Base-by-base conservation (phyloP, 1,140 invertebrate genomes). In the Brachionus koreanus region DNA sequence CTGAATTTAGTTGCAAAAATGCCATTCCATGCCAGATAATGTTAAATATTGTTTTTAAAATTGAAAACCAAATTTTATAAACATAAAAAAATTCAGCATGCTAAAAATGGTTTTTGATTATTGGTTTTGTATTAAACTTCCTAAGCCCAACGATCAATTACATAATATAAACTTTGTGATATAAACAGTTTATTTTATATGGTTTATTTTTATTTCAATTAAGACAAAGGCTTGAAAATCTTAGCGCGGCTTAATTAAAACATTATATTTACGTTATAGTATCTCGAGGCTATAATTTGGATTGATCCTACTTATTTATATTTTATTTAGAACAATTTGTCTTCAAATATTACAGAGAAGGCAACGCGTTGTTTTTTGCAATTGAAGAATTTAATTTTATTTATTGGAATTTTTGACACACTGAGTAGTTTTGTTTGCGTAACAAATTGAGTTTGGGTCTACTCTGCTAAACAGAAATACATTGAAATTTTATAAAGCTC, bases 141-240 rank as follows among this genome's bases (percentile, higher is more conserved):
- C 49, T 57, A 57, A 57, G 49, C 49, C 49, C 49, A 57, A 57
- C 49, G 49, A 57, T 57, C 49, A 57, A 57, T 57, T 57, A 57
- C 49, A 57, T 57, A 57, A 57, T 23, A 57, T 57, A 57, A 57
- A 57, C 49, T 57, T 57, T 57, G 49, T 57, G 49, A 57, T 57
- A 57, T 57, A 57, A 57, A 57, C 49, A 57, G 49, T 57, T 57
- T 57, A 57, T 57, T 57, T 57, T 57, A 57, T 57, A 57, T 57
- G 49, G 49, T 57, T 57, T 57, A 57, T 57, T 57, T 57, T 57
- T 25, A 19, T 57, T 57, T 57, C 49, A 57, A 57, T 57, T 57
- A 57, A 57, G 49, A 57, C 49, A 57, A 57, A 57, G 49, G 19
- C 49, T 57, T 57, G 49, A 57, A 57, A 57, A 57, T 57, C 49